phyloP scores from a whole-genome alignment of 2,888 invertebrate genomes.

The Brassicogethes aeneus region DNA sequence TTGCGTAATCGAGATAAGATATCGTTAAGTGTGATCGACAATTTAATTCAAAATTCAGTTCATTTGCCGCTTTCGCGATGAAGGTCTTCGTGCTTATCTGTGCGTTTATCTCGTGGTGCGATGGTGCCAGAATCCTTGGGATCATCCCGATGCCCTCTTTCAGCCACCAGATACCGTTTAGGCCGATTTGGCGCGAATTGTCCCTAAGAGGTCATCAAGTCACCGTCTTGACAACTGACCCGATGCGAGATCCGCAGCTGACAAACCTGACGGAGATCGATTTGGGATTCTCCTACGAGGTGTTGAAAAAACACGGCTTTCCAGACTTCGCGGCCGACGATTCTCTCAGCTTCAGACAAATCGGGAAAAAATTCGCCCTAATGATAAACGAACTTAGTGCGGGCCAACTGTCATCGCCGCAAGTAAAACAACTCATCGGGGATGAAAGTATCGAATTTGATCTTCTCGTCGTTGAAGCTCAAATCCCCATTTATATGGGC shows the following conservation, averaged over 20 bases:
- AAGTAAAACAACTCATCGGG: slow-evolving; percentile 29
- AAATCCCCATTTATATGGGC: slow-evolving; percentile 23
- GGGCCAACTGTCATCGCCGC: slow-evolving; percentile 19
- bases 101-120: too few relatives aligned
- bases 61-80: too few relatives aligned
- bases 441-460: slow-evolving; percentile 29
- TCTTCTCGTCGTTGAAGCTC: slow-evolving; percentile 31
- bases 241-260: slow-evolving; percentile 33
- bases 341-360: slow-evolving; percentile 13
- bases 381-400: slow-evolving; percentile 15
- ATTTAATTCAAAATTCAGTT: too few relatives aligned
- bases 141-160: slow-evolving; percentile 22
- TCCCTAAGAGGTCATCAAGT: slow-evolving; percentile 43
- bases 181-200: slow-evolving; percentile 39
- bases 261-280: slow-evolving; percentile 39
- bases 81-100: too few relatives aligned
- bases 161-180: slow-evolving; percentile 44
- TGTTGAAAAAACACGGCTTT: slow-evolving; percentile 15
- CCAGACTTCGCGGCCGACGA: slow-evolving; percentile 13
- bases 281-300: slow-evolving; percentile 31
- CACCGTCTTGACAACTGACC: slow-evolving; percentile 39
- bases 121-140: slow-evolving; percentile 22
- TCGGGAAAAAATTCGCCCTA: slow-evolving; percentile 11
- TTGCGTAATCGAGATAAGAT: too few relatives aligned
- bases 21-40: too few relatives aligned